Evolutionary conservation across 2,113 vertebrate species (phyloP).

Genomic region (Acrocephalus kingi): DNA sequence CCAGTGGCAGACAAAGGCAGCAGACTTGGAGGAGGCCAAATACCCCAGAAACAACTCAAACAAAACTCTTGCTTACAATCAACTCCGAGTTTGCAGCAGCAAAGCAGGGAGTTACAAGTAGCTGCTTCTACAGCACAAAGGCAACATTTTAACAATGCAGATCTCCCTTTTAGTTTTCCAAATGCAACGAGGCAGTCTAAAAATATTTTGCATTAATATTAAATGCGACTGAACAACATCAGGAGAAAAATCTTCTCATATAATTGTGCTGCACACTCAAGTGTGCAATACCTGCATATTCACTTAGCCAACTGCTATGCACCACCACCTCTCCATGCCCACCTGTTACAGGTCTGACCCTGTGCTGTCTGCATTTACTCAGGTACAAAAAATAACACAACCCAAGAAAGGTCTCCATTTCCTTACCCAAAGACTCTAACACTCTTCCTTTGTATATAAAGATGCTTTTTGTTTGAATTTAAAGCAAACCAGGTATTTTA

Average conservation of each 20-base stretch:
- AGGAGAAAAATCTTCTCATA: not conserved
- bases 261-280: not conserved
- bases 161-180: not conserved
- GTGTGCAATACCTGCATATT: not conserved
- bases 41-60: not conserved
- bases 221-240: not conserved
- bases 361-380: not conserved
- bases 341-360: not conserved
- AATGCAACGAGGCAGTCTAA: not conserved
- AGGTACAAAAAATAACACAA: not conserved
- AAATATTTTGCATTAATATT: not conserved
- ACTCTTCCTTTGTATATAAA: not conserved
- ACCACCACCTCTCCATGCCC: not conserved
- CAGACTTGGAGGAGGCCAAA: not conserved
- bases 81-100: not conserved
- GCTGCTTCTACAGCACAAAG: not conserved
- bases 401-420: not conserved
- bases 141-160: not conserved
- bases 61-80: accelerated
- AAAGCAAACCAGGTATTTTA: not conserved
- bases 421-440: not conserved
- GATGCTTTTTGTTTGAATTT: not conserved
- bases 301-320: not conserved
- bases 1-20: not conserved
- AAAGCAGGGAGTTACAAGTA: not conserved